These are phyloP conservation scores for Novumbra hubbsi DNA, from an alignment of 2,797 vertebrate genomes.

Conservation along the genomic window DNA sequence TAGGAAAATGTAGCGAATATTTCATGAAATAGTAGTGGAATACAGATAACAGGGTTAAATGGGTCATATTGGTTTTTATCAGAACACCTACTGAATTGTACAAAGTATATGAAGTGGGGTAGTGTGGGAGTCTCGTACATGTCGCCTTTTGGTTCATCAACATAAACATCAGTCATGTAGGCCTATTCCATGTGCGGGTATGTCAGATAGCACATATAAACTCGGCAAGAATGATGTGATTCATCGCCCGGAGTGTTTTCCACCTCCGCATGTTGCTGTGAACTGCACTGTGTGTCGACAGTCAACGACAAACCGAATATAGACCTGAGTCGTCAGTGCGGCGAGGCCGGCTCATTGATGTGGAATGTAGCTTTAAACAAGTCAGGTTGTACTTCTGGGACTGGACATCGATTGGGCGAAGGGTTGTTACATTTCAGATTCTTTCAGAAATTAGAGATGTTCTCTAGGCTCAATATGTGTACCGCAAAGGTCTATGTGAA, in stretches of 20 bases:
- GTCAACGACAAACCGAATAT: background rate
- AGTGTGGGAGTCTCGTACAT: background rate
- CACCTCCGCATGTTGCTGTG: background rate
- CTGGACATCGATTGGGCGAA: background rate
- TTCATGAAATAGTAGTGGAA: background rate
- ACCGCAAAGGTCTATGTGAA: background rate
- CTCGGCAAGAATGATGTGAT: conserved; percentile 1
- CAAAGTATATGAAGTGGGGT: no score
- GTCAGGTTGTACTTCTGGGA: background rate
- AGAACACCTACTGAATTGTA: background rate
- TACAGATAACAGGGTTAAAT: background rate
- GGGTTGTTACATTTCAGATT: background rate
- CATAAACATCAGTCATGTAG: background rate
- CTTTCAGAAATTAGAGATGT: background rate
- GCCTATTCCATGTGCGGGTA: background rate
- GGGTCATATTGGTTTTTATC: background rate
- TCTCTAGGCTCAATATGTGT: background rate
- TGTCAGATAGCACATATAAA: background rate
- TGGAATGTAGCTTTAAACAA: background rate
- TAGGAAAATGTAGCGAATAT: background rate
- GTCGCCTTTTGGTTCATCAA: background rate
- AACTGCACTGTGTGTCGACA: background rate
- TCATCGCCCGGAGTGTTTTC: background rate
- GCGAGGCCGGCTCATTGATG: background rate
- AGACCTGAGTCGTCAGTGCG: background rate